phyloP scores from a whole-genome alignment of 2,888 invertebrate species.

The Ditylenchus weischeri region DNA sequence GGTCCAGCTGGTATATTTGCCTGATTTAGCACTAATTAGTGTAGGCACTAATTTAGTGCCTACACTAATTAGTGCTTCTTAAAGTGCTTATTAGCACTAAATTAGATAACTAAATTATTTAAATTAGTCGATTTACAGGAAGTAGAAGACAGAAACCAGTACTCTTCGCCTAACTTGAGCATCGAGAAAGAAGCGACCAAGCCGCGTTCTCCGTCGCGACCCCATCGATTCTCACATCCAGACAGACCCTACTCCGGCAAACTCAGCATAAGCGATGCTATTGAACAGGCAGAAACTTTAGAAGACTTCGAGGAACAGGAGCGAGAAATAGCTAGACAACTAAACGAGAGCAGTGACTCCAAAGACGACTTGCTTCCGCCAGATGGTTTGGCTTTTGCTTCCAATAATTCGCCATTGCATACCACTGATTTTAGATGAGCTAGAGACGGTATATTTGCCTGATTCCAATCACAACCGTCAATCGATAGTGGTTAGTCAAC shows the following conservation, averaged over 20 bases:
- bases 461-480: constrained; percentile 34
- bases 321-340: constrained; percentile 20
- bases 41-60: too few relatives aligned
- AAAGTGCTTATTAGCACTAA: too few relatives aligned
- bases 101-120: too few relatives aligned
- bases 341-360: background rate
- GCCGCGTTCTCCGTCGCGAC: constrained; percentile 1
- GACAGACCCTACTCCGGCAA: constrained; percentile 15
- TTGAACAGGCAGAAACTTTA: constrained; percentile 29
- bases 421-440: background rate
- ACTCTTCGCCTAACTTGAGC: background rate
- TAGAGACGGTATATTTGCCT: constrained; percentile 4
- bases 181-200: background rate
- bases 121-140: background rate
- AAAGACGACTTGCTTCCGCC: background rate
- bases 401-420: background rate
- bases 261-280: constrained; percentile 23
- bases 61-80: too few relatives aligned
- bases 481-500: constrained; percentile 10
- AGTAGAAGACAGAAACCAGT: background rate
- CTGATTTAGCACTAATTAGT: too few relatives aligned
- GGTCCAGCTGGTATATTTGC: background rate
- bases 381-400: background rate
- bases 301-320: constrained; percentile 33
- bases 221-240: background rate